Base-by-base conservation (phyloP, 1,140 invertebrate genomes). In the Lethrus apterus region DNA sequence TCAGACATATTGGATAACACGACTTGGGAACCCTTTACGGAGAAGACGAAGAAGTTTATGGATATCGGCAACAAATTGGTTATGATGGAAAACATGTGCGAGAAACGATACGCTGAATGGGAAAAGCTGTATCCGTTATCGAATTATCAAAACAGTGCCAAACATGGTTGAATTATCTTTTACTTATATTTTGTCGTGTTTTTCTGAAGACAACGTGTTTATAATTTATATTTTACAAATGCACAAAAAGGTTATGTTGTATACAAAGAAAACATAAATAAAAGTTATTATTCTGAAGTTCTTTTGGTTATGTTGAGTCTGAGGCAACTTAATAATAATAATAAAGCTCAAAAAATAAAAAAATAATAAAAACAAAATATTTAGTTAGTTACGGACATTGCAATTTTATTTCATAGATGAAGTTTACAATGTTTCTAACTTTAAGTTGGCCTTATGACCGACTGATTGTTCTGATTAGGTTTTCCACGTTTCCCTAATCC, bases 81-180 rank as follows among this genome's bases (percentile, higher is more conserved):
- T 2, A 68, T 77, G 51, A 65, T 64, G 32, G 64, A 67, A 26
- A 65, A 67, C 36, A 51, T 77, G 4, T 71, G 69, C 51, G 50
- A 58, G 1, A 66, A 72, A 2, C 64, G 74, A 26, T 76, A 74
- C 59, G 54, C 62, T 21, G 48, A 70, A 40, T 78, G 76, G 75
- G 70, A 75, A n/a, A 63, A 62, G 21, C 46, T 75, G 3, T 77
- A 77, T 35, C 70, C 74, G 11, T 4, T 41, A 23, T 24, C 24
- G 9, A 14, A 46, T 20, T 13, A 32, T 15, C n/a, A n/a, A n/a
- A 19, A 9, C 4, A 17, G 14, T 7, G 5, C 36, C 17, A 24
- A 26, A 3, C 17, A 7, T n/a, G 40, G 40, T 26, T 42, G 29
- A 26, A 26, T 7, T n/a, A n/a, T 26, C n/a, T 26, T 26, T 7